Conservation (phyloP, 2,797 vertebrate genomes). For the Oophaga sylvatica region DNA sequence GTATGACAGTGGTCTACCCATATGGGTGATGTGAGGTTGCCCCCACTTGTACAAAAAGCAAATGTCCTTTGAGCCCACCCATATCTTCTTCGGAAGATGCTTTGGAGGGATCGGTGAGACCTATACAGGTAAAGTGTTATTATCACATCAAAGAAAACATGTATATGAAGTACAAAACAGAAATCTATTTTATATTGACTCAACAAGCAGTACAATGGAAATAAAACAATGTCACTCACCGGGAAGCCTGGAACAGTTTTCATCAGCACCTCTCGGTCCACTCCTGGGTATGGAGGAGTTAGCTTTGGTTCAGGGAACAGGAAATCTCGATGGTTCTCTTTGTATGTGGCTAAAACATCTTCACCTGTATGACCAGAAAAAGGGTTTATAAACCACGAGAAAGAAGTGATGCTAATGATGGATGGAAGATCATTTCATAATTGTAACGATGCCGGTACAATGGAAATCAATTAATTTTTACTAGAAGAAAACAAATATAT, state of each 20-base stretch:
- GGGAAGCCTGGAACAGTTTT: conserved; percentile 73
- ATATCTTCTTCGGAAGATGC: no score
- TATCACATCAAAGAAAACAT: no score
- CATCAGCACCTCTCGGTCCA: conserved; percentile 80
- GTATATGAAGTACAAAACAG: neutral
- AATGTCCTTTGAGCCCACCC: no score
- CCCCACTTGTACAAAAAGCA: no score
- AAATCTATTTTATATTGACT: neutral
- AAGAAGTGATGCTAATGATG: neutral
- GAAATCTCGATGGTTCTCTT: conserved; percentile 77
- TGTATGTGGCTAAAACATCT: conserved; percentile 75
- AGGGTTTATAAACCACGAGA: neutral
- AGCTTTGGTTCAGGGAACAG: conserved; percentile 82
- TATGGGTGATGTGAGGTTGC: no score
- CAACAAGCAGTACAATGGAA: neutral
- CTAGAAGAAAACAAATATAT: no score
- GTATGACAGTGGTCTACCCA: no score
- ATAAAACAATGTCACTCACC: conserved; percentile 68
- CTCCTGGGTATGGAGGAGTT: conserved; percentile 73
- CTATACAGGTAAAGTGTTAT: no score
- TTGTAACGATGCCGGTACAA: neutral
- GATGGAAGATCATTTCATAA: neutral
- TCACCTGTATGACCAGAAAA: conserved; percentile 65
- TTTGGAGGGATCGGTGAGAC: no score
- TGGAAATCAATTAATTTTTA: neutral